Evolutionary conservation across 2,888 invertebrate genomes (phyloP), one percentile per base, ranked within the genome.

Genomic region (Drosophila kuntzei): DNA sequence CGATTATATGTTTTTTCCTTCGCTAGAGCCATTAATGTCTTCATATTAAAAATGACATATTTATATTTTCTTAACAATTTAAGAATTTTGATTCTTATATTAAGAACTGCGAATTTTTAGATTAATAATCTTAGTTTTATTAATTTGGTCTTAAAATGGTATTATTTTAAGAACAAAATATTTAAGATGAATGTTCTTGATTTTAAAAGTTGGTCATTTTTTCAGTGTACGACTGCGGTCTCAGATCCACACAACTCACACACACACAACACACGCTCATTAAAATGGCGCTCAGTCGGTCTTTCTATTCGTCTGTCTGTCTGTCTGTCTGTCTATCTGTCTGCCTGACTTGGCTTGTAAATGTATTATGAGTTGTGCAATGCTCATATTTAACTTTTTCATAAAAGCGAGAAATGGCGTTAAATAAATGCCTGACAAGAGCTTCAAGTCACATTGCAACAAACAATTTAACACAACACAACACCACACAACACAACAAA

Each of bases 201-300:
- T n/a, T n/a, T n/a, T n/a, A n/a, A n/a, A n/a, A n/a, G n/a, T n/a
- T n/a, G n/a, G n/a, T n/a, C n/a, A n/a, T n/a, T n/a, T n/a, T n/a
- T n/a, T n/a, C n/a, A n/a, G n/a, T n/a, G n/a, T n/a, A n/a, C 36
- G 22, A 39, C 53, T 72, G 63, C 53, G 60, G 43, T 57, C 58
- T 41, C 27, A 34, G 37, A 64, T 46, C 11, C 29, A 65, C 44
- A 18, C 20, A 47, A 18, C 29, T n/a, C 18, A 44, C 49, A 54
- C 60, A 50, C 29, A 63, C 53, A 57, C 36, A 58, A 43, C 71
- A 55, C 58, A 76, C 53, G 76, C 83, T 84, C 84, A 89, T 90
- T 90, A 90, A 90, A 89, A 89, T 82, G 80, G 67, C 76, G 72
- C 69, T 81, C 74, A 60, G 82, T 72, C 76, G 51, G 77, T 72